Evolutionary conservation across 2,113 vertebrate genomes (phyloP).

Genomic region (Gnathonemus longibarbis): DNA sequence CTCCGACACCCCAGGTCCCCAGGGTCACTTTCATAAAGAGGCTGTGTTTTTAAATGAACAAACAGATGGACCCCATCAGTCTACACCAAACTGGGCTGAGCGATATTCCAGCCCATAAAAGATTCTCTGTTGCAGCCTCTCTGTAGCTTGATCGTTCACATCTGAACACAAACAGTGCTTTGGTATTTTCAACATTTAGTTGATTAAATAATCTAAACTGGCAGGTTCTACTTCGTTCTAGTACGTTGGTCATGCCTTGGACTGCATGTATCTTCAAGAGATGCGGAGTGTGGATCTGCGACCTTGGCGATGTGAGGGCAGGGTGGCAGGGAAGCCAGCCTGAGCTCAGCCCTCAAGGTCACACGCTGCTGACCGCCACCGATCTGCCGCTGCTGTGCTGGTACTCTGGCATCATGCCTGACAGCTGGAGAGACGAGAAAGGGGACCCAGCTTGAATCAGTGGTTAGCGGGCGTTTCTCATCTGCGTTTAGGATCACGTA

Average conservation of each 20-base stretch:
- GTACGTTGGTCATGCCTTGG: neutral
- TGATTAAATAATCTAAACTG: neutral
- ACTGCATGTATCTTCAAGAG: neutral
- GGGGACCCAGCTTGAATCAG: neutral
- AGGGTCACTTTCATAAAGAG: neutral
- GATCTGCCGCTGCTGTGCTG: neutral
- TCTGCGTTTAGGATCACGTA: neutral
- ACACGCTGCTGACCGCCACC: neutral
- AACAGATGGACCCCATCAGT: neutral
- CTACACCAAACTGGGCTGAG: neutral
- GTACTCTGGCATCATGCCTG: neutral
- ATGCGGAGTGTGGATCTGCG: neutral
- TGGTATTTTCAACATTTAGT: neutral
- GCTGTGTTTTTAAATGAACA: neutral
- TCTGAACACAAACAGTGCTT: neutral
- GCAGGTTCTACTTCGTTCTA: neutral
- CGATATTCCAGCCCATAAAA: neutral
- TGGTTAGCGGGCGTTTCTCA: neutral
- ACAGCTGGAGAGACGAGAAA: neutral
- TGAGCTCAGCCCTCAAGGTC: neutral
- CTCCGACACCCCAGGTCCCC: neutral
- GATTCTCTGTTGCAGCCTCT: neutral
- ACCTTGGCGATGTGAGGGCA: neutral
- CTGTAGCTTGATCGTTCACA: neutral
- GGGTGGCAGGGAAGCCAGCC: neutral